A percentile compares a stretch with the other conserved stretches of the same genome.
These are phyloP conservation scores for Sinosuthora webbiana DNA, from an alignment of 2,113 vertebrate species.

Conservation along the genomic window DNA sequence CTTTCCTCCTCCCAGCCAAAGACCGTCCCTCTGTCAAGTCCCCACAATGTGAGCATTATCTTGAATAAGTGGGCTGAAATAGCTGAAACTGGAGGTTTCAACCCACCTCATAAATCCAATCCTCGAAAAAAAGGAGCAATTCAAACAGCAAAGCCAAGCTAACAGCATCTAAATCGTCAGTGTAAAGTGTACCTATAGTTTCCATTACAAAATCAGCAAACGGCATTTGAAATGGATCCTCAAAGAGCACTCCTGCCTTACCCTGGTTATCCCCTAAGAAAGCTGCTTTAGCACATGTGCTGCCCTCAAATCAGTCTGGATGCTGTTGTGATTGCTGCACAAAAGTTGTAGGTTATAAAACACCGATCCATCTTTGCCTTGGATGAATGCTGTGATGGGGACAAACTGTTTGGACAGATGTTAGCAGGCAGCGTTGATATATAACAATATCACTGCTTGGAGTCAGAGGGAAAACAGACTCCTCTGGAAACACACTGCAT, in stretches of 20 bases:
- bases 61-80: slow-evolving; percentile 2
- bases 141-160: background rate
- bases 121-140: background rate
- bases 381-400: background rate
- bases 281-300: background rate
- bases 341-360: background rate
- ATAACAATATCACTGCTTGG: background rate
- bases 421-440: background rate
- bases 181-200: background rate
- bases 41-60: slow-evolving; percentile 4
- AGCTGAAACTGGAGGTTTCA: background rate
- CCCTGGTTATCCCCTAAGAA: background rate
- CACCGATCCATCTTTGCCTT: background rate
- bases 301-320: background rate
- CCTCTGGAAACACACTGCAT: background rate
- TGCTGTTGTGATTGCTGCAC: accelerated
- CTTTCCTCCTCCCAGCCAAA: background rate
- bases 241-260: background rate
- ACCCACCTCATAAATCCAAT: background rate
- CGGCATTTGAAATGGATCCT: background rate
- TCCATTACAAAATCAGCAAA: background rate
- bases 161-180: background rate
- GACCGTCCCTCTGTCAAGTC: background rate
- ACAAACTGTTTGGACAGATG: background rate
- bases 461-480: background rate